A percentile compares a stretch with the other conserved stretches of the same genome.
These are phyloP conservation scores for Allacma fusca DNA, from an alignment of 2,888 invertebrate genomes.

Conservation along the genomic window DNA sequence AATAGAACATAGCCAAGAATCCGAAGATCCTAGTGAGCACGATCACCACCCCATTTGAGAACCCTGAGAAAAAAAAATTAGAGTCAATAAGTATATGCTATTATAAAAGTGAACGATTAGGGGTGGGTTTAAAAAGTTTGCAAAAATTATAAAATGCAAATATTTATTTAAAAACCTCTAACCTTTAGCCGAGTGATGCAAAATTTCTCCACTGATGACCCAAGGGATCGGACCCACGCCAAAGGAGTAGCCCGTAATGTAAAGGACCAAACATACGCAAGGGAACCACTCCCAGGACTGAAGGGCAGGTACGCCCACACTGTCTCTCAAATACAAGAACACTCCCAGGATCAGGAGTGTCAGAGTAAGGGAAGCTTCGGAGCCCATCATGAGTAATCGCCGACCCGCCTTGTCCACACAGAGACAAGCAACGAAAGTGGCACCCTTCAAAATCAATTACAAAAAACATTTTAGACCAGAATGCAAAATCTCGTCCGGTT, in stretches of 20 bases:
- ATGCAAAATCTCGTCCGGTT: no score
- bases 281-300: conserved; percentile 23
- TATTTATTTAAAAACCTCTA: no score
- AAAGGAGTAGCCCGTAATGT: conserved; percentile 36
- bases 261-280: conserved; percentile 35
- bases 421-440: conserved; percentile 35
- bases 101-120: no score
- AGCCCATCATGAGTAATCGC: conserved; percentile 23
- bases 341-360: conserved; percentile 21
- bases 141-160: no score
- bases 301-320: background rate
- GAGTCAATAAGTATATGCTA: no score
- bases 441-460: conserved; percentile 7
- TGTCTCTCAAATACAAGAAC: conserved; percentile 28
- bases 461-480: background rate
- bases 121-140: no score
- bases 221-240: conserved; percentile 44
- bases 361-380: conserved; percentile 35
- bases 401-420: conserved; percentile 42
- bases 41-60: background rate
- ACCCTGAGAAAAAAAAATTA: no score
- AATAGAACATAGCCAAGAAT: conserved; percentile 44
- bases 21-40: conserved; percentile 38
- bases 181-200: conserved; percentile 34
- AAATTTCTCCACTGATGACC: conserved; percentile 43